Conservation (phyloP, 53 echinoderm and acorn worm species). For the Echinometra lucunter region DNA sequence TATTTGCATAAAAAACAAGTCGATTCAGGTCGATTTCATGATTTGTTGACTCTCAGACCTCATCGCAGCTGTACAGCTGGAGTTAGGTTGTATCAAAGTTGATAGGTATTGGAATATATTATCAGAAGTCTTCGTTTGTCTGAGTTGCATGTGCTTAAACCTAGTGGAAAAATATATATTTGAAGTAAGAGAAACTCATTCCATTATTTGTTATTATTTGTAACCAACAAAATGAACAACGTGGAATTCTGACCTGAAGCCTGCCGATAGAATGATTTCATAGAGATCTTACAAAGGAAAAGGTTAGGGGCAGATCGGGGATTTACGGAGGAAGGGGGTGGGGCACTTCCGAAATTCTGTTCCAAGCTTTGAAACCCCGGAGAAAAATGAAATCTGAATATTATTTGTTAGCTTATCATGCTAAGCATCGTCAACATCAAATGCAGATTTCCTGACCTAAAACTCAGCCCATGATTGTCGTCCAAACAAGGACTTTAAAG, state of each 20-base stretch:
- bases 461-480: neutral
- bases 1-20: constrained; percentile 5
- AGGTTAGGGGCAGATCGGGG: no score
- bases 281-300: no score
- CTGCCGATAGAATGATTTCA: no score
- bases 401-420: neutral
- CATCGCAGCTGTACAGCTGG: constrained; percentile 11
- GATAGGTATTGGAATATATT: neutral
- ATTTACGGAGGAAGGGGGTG: no score
- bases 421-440: neutral
- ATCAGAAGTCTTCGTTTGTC: neutral
- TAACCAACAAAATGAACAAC: no score
- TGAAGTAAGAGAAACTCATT: no score
- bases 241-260: no score
- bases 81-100: neutral
- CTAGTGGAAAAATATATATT: no score
- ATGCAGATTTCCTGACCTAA: neutral
- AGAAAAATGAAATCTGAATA: no score
- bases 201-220: no score
- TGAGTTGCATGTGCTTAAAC: neutral
- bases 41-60: neutral
- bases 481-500: neutral
- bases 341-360: no score
- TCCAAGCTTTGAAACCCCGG: no score
- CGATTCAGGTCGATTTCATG: neutral